Conservation (phyloP, 2,888 invertebrate species). For the Drosophila glabriapex region DNA sequence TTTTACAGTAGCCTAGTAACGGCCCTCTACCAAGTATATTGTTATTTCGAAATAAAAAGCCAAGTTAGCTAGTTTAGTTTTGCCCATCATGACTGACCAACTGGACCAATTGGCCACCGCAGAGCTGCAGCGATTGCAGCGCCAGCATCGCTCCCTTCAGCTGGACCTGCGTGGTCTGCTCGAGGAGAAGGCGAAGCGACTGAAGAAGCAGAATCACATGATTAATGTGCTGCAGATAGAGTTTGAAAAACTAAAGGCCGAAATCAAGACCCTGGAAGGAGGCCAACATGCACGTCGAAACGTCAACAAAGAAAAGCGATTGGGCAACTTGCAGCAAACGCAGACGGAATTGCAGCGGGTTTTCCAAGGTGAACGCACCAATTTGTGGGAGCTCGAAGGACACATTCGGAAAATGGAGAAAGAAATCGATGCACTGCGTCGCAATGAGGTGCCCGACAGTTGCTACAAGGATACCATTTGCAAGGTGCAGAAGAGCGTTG, state of each 20-base stretch:
- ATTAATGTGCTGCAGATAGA: slow-evolving; percentile 83
- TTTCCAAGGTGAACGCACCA: slow-evolving; percentile 81
- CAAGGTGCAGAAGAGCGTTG: slow-evolving; percentile 86
- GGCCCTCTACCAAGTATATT: slow-evolving; percentile 1
- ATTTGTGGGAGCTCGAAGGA: slow-evolving; percentile 86
- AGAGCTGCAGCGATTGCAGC: slow-evolving; percentile 90
- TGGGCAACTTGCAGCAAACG: slow-evolving; percentile 72
- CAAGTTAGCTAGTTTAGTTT: not conserved
- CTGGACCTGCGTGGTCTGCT: slow-evolving; percentile 79
- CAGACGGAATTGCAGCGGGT: slow-evolving; percentile 73
- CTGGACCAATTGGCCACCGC: slow-evolving; percentile 92
- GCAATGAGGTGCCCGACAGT: slow-evolving; percentile 86
- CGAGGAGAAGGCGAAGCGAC: slow-evolving; percentile 82
- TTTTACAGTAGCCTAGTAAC: slow-evolving; percentile 37
- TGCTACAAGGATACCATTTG: slow-evolving; percentile 85
- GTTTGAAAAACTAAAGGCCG: slow-evolving; percentile 78
- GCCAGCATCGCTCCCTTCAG: slow-evolving; percentile 86
- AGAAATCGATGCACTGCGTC: slow-evolving; percentile 82
- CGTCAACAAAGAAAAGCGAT: slow-evolving; percentile 76
- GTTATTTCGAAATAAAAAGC: slow-evolving; percentile 9
- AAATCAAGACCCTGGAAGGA: slow-evolving; percentile 80
- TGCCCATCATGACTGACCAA: slow-evolving; percentile 86
- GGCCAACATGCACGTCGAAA: slow-evolving; percentile 84
- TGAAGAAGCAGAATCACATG: slow-evolving; percentile 84
- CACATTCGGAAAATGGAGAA: slow-evolving; percentile 86